Base-by-base conservation (phyloP, 64 coral and sea anemone genomes). In the Catalaphyllia jardinei region DNA sequence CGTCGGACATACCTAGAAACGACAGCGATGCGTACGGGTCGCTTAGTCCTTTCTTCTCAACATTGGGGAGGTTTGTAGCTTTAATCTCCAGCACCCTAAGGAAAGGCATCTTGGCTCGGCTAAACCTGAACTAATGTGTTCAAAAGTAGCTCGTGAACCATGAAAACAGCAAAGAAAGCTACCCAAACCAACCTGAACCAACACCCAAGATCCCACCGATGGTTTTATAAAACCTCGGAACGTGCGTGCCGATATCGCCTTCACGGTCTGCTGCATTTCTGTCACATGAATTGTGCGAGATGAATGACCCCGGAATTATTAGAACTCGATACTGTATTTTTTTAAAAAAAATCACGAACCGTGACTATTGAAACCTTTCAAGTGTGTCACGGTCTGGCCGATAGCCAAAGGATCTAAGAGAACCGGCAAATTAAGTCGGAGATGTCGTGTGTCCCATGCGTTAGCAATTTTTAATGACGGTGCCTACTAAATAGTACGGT, bases 11-110 rank as follows among this genome's bases (percentile, higher is more conserved):
- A 93, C 92, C 92, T 77, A 89, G 87, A 74, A 93, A 93, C 71
- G 82, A 75, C 12, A 93, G 35, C 30, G 51, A 57, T 0, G 92
- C 92, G 19, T 93, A 93, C 3, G 92, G 92, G 27, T 93, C 92
- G 35, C 92, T 93, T 20, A 67, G 38, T 31, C 71, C 72, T 24
- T 76, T 73, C 87, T 84, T 93, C 20, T 93, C 92, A 17, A 93
- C 79, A 71, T 83, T 89, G 1, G 92, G 92, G 20, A 93, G 52
- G 19, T 93, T 93, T 29, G 87, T 88, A 25, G 79, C 92, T 54
- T 76, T 83, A 0, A 89, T 52, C n/a, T 85, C 86, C 17, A 60
- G 33, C 8, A 89, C 52, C 16, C 87, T 87, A 17, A 93, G 79
- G 11, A 76, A 29, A 30, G 81, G n/a, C 81, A 85, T 85, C 18